phyloP scores from a whole-genome alignment of 2,113 vertebrate genomes.

The Serilophus lunatus region DNA sequence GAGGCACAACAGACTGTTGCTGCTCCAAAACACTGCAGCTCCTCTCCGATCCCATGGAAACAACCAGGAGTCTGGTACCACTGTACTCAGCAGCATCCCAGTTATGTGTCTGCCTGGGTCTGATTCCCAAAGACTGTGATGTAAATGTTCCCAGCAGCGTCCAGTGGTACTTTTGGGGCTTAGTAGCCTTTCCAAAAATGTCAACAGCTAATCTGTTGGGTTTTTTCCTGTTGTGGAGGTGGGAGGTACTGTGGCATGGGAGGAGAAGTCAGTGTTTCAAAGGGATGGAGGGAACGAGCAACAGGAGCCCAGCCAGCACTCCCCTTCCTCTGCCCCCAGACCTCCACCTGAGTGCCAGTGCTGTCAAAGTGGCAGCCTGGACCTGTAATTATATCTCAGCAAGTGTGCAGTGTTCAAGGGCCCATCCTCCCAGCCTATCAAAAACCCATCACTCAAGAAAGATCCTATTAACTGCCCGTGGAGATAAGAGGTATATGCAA shows the following conservation, averaged over 20 bases:
- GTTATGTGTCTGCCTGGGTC: background rate
- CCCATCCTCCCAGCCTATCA: background rate
- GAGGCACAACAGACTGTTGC: fast-evolving
- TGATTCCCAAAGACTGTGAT: background rate
- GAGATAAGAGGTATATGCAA: background rate
- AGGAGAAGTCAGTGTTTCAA: background rate
- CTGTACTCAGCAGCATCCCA: fast-evolving
- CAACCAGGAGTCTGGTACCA: background rate
- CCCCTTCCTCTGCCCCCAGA: background rate
- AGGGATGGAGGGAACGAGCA: fast-evolving
- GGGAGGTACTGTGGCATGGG: fast-evolving
- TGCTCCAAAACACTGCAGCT: background rate
- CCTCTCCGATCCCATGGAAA: background rate
- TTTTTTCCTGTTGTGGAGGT: background rate
- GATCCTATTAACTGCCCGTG: background rate
- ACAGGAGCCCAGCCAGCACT: background rate
- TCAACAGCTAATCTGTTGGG: fast-evolving
- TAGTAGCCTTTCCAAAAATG: background rate
- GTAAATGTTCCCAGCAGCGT: background rate
- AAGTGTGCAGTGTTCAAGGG: background rate
- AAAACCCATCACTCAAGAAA: background rate
- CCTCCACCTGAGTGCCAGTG: background rate
- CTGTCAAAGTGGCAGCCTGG: background rate
- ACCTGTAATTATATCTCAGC: background rate
- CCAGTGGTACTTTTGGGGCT: fast-evolving